Evolutionary conservation across 2,888 invertebrate genomes (phyloP), one percentile per base, ranked within the genome.

Genomic region (Protula sp.): DNA sequence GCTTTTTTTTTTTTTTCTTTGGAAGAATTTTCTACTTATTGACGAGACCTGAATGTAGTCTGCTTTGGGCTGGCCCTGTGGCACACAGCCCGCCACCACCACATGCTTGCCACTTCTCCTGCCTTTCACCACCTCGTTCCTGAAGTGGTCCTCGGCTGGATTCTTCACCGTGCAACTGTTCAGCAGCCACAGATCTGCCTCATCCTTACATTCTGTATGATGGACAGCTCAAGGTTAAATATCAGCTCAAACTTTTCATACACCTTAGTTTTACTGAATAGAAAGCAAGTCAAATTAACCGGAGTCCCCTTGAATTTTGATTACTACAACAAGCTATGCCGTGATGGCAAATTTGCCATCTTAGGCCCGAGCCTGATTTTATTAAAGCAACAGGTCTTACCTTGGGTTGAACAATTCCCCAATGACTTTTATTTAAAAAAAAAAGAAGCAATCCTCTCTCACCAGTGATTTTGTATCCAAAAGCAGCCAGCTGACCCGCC

Each of bases 141-240:
- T 87, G 83, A 97, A 89, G 83, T 95, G 91, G 77, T 94, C 94
- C 78, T 99, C 98, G 0, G 95, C 90, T 0, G 99, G 99, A 79
- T 88, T 95, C 81, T 99, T 99, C 0, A 99, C 98, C 0, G 98
- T 99, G 78, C 98, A 99, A 55, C 94, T 94, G 82, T 99, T 99
- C 24, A 99, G 84, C 14, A 99, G 82, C 95, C 97, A 97, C 30
- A 99, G 83, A 81, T 95, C 91, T 0, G 98, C 97, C 14, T 85
- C 83, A 54, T 85, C 83, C 81, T 91, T 91, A 62, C 90, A 87
- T 51, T 90, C 88, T 79, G 74, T 30, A 56, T 38, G 9, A 38
- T n/a, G n/a, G n/a, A n/a, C n/a, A n/a, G n/a, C n/a, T n/a, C n/a
- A n/a, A n/a, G n/a, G n/a, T n/a, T n/a, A n/a, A n/a, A n/a, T n/a